Evolutionary conservation across 2,888 invertebrate genomes (phyloP), one percentile per base, ranked within the genome.

Genomic region (Minunthozetes semirufus): DNA sequence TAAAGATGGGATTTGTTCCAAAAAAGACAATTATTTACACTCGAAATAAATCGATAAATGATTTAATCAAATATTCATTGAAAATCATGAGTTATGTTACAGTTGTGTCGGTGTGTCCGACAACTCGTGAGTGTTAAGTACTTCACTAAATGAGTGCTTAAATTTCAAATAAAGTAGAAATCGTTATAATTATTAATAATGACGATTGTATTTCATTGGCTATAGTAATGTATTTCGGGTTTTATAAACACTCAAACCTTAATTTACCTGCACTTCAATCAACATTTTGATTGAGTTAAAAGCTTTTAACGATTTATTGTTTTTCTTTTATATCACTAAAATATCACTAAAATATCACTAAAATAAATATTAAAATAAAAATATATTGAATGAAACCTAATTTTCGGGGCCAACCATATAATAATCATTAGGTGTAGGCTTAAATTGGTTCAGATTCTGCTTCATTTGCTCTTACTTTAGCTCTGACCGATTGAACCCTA

Each of bases 181-280:
- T 17, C 2, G 48, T 48, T n/a, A 50, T 3, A 48, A 48, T 17
- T 2, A 13, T 48, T n/a, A 50, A 50, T 42, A 61, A 61, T 4
- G 11, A 8, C 19, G 50, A 61, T 27, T 27, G 27, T 15, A 61
- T 61, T 29, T 27, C 61, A 61, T 38, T 38, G 27, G 33, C 17
- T 63, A 27, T 29, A 17, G 27, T 63, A 29, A 38, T 63, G 63
- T 63, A 38, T 27, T 63, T 38, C n/a, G n/a, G 27, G 11, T 63
- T 27, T 59, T 27, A 59, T 61, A 29, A 4, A 27, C 63, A 63
- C 63, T 63, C 33, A 63, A 63, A 63, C 19, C 33, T 38, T 38
- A 63, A 63, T 63, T 63, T 63, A 63, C 38, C 38, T 63, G 59
- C 59, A 63, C 63, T 63, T 63, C 63, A 63, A 59, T 59, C 15